Percentiles rank a stretch among this genome's conserved stretches.
phyloP scores from a whole-genome alignment of 2,888 invertebrate genomes.

The Xestia sexstrigata region DNA sequence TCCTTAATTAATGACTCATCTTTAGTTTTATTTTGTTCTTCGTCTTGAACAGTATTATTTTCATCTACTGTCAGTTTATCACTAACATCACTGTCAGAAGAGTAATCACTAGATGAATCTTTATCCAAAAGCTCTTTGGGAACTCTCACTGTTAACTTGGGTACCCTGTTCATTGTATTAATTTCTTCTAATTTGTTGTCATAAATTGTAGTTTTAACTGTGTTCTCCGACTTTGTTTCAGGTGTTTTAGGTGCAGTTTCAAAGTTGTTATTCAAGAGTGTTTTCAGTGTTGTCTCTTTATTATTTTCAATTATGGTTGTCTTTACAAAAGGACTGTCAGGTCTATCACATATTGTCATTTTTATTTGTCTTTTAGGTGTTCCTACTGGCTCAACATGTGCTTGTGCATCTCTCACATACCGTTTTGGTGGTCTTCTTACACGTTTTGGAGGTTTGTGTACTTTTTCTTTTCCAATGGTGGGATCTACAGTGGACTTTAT shows the following conservation, averaged over 20 bases:
- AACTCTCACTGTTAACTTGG: conserved; percentile 93
- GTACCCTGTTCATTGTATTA: conserved; percentile 90
- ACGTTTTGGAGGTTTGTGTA: conserved; percentile 83
- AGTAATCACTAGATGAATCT: conserved; percentile 89
- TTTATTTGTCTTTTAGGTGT: conserved; percentile 83
- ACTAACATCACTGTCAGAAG: conserved; percentile 91
- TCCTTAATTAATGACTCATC: conserved; percentile 55
- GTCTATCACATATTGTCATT: conserved; percentile 89
- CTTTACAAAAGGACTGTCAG: conserved; percentile 88
- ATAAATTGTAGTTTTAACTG: conserved; percentile 87
- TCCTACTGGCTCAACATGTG: conserved; percentile 64
- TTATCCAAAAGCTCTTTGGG: conserved; percentile 91
- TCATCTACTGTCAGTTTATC: conserved; percentile 91
- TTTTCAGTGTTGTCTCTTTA: conserved; percentile 83
- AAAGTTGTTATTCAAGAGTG: conserved; percentile 84
- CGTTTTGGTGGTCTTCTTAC: conserved; percentile 85
- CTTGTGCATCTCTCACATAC: conserved; percentile 79
- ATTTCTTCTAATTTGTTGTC: conserved; percentile 86
- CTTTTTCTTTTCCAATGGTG: conserved; percentile 82
- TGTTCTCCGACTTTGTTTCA: conserved; percentile 82
- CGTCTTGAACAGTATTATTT: conserved; percentile 75
- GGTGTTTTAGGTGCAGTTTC: conserved; percentile 75
- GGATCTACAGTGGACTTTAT: conserved; percentile 89
- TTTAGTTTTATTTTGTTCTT: conserved; percentile 61
- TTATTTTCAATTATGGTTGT: conserved; percentile 86